These are phyloP conservation scores for Agrilus mali DNA, from an alignment of 2,888 invertebrate genomes.

Conservation along the genomic window DNA sequence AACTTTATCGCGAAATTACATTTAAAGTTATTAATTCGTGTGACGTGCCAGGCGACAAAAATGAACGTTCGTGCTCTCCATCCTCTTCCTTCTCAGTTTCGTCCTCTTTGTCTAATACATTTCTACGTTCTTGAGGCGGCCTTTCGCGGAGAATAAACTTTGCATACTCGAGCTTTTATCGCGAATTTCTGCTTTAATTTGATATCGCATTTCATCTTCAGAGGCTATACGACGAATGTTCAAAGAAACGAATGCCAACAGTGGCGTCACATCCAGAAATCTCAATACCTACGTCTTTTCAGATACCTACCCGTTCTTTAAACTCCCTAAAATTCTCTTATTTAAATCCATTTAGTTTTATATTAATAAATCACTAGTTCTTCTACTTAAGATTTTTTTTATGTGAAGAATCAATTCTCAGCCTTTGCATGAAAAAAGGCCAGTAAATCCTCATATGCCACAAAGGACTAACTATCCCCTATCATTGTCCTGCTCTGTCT, in stretches of 20 bases:
- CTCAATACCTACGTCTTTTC: too few relatives aligned
- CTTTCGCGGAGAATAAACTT: constrained; percentile 15
- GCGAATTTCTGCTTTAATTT: constrained; percentile 25
- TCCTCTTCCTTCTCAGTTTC: too few relatives aligned
- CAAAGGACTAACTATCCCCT: too few relatives aligned
- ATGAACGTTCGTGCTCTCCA: constrained; percentile 12
- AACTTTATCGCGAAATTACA: constrained; percentile 28
- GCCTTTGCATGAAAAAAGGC: too few relatives aligned
- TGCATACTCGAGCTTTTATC: constrained; percentile 20
- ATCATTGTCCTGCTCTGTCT: too few relatives aligned
- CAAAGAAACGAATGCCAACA: constrained; percentile 8
- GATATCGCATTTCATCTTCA: constrained; percentile 21
- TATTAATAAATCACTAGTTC: too few relatives aligned
- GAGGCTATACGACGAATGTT: constrained; percentile 11
- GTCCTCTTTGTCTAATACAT: not conserved
- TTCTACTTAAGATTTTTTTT: too few relatives aligned
- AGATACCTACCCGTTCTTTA: too few relatives aligned
- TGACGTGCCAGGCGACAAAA: constrained; percentile 15
- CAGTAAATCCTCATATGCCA: too few relatives aligned
- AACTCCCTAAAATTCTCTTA: too few relatives aligned
- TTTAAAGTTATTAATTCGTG: constrained; percentile 28
- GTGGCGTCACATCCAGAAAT: not conserved
- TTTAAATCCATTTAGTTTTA: too few relatives aligned
- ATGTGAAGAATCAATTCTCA: too few relatives aligned
- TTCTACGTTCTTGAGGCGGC: not conserved